phyloP scores from a whole-genome alignment of 2,888 invertebrate species.

The Caenorhabditis sulstoni region DNA sequence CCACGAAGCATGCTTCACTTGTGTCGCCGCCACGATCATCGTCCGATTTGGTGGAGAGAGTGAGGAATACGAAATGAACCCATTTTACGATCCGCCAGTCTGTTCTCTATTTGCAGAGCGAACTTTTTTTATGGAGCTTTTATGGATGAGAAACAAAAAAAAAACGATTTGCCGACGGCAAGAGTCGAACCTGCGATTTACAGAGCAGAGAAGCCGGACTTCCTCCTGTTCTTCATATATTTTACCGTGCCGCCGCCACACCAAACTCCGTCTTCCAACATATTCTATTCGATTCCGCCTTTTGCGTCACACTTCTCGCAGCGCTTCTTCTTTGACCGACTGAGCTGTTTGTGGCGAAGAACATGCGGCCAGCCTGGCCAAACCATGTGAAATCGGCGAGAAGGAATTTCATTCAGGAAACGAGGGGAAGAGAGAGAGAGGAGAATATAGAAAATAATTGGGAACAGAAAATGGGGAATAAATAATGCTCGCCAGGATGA shows the following conservation, averaged over 20 bases:
- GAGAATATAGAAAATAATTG: constrained; percentile 9
- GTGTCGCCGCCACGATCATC: constrained; percentile 14
- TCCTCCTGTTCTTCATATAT: too few relatives aligned
- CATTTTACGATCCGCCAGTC: not conserved
- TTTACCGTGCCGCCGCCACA: too few relatives aligned
- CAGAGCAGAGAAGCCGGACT: too few relatives aligned
- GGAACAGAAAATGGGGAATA: constrained; percentile 5
- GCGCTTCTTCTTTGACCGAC: too few relatives aligned
- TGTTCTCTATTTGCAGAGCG: too few relatives aligned
- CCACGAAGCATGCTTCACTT: constrained; percentile 21
- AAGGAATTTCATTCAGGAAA: not conserved
- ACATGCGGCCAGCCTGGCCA: too few relatives aligned
- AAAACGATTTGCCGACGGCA: constrained; percentile 78
- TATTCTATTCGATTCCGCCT: too few relatives aligned
- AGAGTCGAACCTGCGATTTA: constrained; percentile 80
- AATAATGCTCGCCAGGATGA: constrained; percentile 40
- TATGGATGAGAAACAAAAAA: not conserved
- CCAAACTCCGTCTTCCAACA: too few relatives aligned
- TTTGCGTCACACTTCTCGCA: too few relatives aligned
- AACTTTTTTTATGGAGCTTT: too few relatives aligned
- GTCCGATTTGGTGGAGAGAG: not conserved
- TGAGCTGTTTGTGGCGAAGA: too few relatives aligned
- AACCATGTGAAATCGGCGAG: too few relatives aligned
- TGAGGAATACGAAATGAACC: not conserved
- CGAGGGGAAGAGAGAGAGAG: not conserved